Percentiles rank a stretch among this genome's conserved stretches.
Evolutionary conservation across 1,140 invertebrate species (phyloP).

Genomic region (Drosophila insularis): DNA sequence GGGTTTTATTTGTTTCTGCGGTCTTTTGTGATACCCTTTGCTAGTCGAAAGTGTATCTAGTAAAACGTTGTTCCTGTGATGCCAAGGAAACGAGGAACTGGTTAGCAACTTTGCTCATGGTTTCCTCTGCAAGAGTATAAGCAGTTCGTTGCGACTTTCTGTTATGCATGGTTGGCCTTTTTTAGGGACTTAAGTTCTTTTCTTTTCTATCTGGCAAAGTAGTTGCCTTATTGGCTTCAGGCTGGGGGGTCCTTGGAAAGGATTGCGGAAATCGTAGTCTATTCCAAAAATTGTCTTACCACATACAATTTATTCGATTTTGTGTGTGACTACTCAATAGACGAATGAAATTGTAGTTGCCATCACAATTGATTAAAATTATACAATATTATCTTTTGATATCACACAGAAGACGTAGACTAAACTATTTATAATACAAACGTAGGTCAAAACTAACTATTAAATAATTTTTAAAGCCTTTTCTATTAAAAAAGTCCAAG

Average conservation of each 20-base stretch:
- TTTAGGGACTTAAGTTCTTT: background rate
- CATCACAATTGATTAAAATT: too few species aligned
- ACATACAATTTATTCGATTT: background rate
- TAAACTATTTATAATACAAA: too few species aligned
- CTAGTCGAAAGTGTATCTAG: background rate
- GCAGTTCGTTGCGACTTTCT: background rate
- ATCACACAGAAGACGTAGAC: too few species aligned
- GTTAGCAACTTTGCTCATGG: background rate
- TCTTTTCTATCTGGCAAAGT: conserved; percentile 46
- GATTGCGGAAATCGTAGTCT: background rate
- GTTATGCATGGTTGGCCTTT: background rate
- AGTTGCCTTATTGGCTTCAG: conserved; percentile 57
- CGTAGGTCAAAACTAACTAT: too few species aligned
- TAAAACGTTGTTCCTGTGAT: too few species aligned
- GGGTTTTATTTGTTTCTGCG: conserved; percentile 9
- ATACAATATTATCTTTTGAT: too few species aligned
- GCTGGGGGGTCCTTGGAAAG: background rate
- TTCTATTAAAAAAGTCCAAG: too few species aligned
- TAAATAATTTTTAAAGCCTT: too few species aligned
- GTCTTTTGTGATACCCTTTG: background rate
- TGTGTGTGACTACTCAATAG: too few species aligned
- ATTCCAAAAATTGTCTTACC: background rate
- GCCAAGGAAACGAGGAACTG: too few species aligned
- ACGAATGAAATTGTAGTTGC: too few species aligned
- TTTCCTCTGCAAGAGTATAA: background rate